Evolutionary conservation across 2,797 vertebrate genomes (phyloP).

Genomic region (Sandelia bainsii): DNA sequence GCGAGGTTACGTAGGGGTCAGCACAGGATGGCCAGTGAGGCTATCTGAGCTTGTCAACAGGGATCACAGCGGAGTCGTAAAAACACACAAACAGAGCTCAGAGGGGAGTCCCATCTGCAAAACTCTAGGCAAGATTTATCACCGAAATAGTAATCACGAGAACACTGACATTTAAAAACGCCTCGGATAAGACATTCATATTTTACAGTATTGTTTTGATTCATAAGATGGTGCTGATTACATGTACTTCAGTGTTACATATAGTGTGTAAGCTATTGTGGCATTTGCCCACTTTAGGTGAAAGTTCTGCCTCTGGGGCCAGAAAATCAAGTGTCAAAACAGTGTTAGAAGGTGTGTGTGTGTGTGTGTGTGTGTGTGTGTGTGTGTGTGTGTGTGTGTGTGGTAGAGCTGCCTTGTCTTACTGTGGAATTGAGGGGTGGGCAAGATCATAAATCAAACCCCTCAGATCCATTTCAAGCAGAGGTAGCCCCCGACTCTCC

Average conservation of each 20-base stretch:
- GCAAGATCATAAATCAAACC: constrained; percentile 58
- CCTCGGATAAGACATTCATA: not conserved
- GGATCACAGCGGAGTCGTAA: not conserved
- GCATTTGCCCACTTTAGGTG: not conserved
- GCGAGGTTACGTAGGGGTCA: constrained; percentile 55
- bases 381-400: constrained; percentile 22
- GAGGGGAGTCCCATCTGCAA: constrained; percentile 4
- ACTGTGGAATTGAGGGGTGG: constrained; percentile 37
- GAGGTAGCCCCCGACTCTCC: constrained; percentile 10
- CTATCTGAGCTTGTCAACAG: constrained; percentile 30
- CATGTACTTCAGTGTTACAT: not conserved
- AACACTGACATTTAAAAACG: too few relatives aligned
- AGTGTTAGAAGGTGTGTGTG: not conserved
- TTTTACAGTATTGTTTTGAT: not conserved
- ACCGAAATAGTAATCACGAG: too few relatives aligned
- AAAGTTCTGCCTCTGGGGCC: not conserved
- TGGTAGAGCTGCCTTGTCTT: constrained; percentile 31
- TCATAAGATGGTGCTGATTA: not conserved
- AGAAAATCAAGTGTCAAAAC: not conserved
- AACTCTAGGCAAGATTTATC: not conserved
- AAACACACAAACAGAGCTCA: not conserved
- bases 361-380: not conserved
- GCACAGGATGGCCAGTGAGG: constrained; percentile 7
- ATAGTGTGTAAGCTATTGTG: too few relatives aligned
- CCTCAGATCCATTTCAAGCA: constrained; percentile 53